Evolutionary conservation across 1,140 invertebrate species (phyloP), one percentile per base, ranked within the genome.

Genomic region (Ceratitis capitata): DNA sequence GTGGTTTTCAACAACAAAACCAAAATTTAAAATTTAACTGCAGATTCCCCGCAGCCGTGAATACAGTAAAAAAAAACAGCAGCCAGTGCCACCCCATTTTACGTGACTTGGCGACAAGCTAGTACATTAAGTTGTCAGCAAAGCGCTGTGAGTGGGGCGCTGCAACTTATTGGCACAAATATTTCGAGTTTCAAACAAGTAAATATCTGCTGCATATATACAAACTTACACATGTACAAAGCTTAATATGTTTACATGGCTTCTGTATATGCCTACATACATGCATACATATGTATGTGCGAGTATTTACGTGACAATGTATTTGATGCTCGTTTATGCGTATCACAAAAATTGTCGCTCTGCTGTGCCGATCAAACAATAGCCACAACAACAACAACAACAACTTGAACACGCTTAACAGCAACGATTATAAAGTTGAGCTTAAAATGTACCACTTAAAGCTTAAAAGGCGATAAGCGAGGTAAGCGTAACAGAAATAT

Each of bases 151-250:
- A 7, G 69, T 35, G 39, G 69, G n/a, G n/a, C 19, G 69, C 3
- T 35, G 2, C 69, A 19, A n/a, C 39, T 42, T 45, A 12, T 19
- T 26, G 35, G 39, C 69, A 45, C 23, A 78, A 42, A 78, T 78
- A 78, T 47, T 78, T 78, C 69, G 69, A 78, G 69, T 42, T 78
- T 78, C 9, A 45, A 45, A 45, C 69, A 45, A 78, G 69, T 47
- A 78, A 23, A 42, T 78, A 45, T 14, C 14, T 74, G 64, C 16
- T 9, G 35, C 32, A 74, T 35, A 35, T 35, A 42, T 16, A 42
- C 19, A 35, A 19, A 74, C 29, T 39, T 42, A 74, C 3, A 74
- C 19, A 74, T 74, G 39, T 29, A 29, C 56, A 61, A 5, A 74
- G 5, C 3, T 42, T 9, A 1, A 74, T 7, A 74, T 74, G 14